Percentiles rank a stretch among this genome's conserved stretches.
These are phyloP conservation scores for Stegophylla sp. DNA, from an alignment of 2,888 invertebrate genomes.

Conservation along the genomic window DNA sequence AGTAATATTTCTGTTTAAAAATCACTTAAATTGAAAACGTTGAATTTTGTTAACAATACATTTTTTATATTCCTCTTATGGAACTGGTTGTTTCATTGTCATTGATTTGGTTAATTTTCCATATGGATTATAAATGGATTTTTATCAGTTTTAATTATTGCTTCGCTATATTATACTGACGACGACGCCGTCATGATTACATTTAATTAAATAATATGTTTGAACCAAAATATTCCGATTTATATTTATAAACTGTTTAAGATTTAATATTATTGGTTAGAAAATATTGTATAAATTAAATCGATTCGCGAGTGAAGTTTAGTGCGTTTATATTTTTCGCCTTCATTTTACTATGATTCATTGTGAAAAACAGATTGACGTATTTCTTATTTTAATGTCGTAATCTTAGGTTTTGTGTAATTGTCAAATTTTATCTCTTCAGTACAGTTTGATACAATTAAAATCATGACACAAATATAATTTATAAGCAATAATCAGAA, in stretches of 20 bases:
- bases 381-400: background rate
- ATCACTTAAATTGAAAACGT: background rate
- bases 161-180: background rate
- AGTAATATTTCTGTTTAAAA: too few relatives aligned
- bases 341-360: background rate
- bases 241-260: background rate
- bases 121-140: background rate
- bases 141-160: conserved; percentile 8
- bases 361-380: background rate
- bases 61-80: background rate
- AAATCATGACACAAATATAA: too few relatives aligned
- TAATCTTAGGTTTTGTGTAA: background rate
- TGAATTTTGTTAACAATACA: background rate
- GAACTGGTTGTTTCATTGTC: conserved; percentile 15
- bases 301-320: too few relatives aligned
- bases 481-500: conserved; percentile 5
- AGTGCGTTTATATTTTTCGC: too few relatives aligned
- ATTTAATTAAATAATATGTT: conserved; percentile 9
- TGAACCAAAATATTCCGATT: background rate
- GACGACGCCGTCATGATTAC: background rate
- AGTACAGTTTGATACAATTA: background rate
- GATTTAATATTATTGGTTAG: too few relatives aligned
- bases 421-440: background rate
- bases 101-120: conserved; percentile 18
- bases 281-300: too few relatives aligned